Conservation (phyloP, 2,113 vertebrate species). For the Vulpes ferrilata region DNA sequence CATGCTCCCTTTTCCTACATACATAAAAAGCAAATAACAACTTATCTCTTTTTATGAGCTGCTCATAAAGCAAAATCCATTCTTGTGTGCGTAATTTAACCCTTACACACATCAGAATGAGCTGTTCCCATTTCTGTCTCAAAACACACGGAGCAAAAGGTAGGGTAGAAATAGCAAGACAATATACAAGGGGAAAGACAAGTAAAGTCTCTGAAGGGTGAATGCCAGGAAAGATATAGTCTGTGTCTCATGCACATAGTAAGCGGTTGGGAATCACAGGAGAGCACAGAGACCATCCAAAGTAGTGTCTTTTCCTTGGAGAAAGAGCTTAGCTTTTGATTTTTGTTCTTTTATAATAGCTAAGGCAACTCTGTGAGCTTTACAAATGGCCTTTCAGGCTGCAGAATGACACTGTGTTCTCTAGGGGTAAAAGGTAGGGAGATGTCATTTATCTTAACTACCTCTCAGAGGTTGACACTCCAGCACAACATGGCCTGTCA, state of each 20-base stretch:
- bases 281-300: not conserved
- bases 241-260: fast-evolving
- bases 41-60: constrained; percentile 30
- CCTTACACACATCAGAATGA: too few species aligned
- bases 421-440: constrained; percentile 23
- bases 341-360: constrained; percentile 14
- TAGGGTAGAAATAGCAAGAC: not conserved
- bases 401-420: constrained; percentile 54
- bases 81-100: not conserved
- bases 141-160: not conserved
- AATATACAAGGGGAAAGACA: too few species aligned
- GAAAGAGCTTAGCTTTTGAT: constrained; percentile 23
- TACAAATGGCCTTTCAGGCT: constrained; percentile 65
- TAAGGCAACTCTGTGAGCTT: constrained; percentile 19
- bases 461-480: not conserved
- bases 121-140: not conserved
- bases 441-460: constrained; percentile 53
- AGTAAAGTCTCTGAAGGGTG: not conserved
- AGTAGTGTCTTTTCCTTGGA: not conserved
- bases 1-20: constrained; percentile 25
- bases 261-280: not conserved
- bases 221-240: not conserved
- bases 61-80: constrained; percentile 35
- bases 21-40: constrained; percentile 46
- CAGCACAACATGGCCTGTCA: not conserved